phyloP scores from a whole-genome alignment of 1,140 invertebrate genomes.

The Temnothorax curvispinosus region DNA sequence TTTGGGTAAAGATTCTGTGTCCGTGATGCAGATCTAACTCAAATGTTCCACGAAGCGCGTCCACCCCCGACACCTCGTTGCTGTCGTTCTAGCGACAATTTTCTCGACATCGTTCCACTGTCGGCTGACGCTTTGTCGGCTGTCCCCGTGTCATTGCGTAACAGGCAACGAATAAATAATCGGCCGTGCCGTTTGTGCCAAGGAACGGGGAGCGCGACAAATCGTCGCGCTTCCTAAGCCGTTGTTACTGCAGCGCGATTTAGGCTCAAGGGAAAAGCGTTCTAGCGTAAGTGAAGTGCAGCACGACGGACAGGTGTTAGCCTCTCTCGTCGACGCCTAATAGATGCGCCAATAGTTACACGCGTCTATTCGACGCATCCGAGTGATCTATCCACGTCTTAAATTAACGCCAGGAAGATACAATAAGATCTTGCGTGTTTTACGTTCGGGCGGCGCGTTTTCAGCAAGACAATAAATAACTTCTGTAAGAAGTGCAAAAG shows the following conservation, averaged over 20 bases:
- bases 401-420: not conserved
- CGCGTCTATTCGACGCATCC: not conserved
- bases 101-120: constrained; percentile 48
- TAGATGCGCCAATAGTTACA: constrained; percentile 42
- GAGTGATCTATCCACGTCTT: constrained; percentile 27
- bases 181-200: constrained; percentile 45
- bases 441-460: not conserved
- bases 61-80: constrained; percentile 31
- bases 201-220: constrained; percentile 50
- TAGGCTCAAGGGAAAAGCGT: constrained; percentile 19
- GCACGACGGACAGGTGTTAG: constrained; percentile 37
- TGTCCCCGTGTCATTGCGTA: constrained; percentile 64
- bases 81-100: constrained; percentile 36
- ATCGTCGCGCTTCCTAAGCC: constrained; percentile 56
- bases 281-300: not conserved
- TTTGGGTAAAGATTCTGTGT: constrained; percentile 9
- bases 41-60: constrained; percentile 41
- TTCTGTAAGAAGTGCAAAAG: not conserved
- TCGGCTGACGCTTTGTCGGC: constrained; percentile 47
- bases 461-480: not conserved
- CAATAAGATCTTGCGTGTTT: not conserved
- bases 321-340: constrained; percentile 29
- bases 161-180: constrained; percentile 66
- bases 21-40: constrained; percentile 32
- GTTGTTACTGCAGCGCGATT: constrained; percentile 24